A percentile compares a stretch with the other conserved stretches of the same genome.
phyloP scores from a whole-genome alignment of 35 echinoderm and acorn worm species.

The Heliocidaris tuberculata region DNA sequence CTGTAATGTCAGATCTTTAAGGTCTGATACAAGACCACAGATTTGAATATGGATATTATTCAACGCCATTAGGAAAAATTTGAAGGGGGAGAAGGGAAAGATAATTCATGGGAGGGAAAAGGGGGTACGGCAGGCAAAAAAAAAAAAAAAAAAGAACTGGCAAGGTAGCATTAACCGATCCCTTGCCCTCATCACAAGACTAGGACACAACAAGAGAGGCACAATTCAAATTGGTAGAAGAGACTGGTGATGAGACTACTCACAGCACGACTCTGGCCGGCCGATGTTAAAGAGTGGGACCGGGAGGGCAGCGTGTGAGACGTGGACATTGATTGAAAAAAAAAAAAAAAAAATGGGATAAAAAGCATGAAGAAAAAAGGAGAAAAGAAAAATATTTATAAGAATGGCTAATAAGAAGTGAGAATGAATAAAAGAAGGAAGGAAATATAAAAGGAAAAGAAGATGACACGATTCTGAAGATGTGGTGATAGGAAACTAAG shows the following conservation, averaged over 20 bases:
- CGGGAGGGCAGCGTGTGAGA: conserved; percentile 3
- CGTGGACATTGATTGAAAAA: conserved; percentile 41
- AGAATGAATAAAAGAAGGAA: conserved; percentile 25
- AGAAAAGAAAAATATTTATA: not conserved
- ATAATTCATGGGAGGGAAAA: not conserved
- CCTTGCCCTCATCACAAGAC: conserved; percentile 24
- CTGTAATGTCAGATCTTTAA: not conserved
- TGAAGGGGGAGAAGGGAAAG: not conserved
- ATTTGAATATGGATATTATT: not conserved
- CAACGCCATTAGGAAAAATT: not conserved
- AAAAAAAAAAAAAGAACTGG: not conserved
- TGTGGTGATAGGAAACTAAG: not conserved
- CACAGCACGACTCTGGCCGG: conserved; percentile 54
- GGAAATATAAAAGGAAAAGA: not conserved
- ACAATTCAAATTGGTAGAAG: conserved; percentile 46
- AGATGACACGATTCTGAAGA: not conserved
- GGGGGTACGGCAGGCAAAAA: not conserved
- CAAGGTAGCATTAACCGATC: conserved; percentile 8
- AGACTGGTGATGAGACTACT: conserved; percentile 21
- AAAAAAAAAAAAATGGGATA: conserved; percentile 45
- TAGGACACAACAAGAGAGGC: conserved; percentile 44
- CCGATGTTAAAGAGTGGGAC: conserved; percentile 43
- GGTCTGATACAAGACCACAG: not conserved
- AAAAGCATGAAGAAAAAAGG: conserved; percentile 35
- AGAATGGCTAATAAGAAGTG: conserved; percentile 18